These are phyloP conservation scores for Zapus hudsonius DNA, from an alignment of 2,113 vertebrate species.

Conservation along the genomic window DNA sequence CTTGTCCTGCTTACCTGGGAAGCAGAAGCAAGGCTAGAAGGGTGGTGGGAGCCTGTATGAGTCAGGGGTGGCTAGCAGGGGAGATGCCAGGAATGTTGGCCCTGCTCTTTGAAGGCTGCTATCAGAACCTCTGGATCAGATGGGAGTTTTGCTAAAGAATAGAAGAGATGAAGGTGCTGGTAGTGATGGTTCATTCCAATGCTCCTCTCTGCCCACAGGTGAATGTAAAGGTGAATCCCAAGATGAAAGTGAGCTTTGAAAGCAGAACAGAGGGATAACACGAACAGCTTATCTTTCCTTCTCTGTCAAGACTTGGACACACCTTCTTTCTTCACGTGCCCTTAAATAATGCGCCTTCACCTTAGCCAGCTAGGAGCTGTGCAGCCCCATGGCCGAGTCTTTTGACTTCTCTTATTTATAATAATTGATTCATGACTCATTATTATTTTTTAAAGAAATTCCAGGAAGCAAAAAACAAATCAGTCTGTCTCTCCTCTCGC, in stretches of 20 bases:
- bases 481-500: background rate
- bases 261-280: constrained; percentile 71
- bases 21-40: background rate
- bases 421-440: constrained; percentile 66
- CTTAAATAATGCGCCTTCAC: constrained; percentile 80
- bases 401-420: constrained; percentile 48
- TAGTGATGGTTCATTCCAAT: no score
- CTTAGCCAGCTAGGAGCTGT: constrained; percentile 77
- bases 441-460: constrained; percentile 60
- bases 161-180: background rate
- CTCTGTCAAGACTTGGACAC: background rate
- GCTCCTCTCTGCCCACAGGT: background rate
- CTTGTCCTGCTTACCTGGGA: background rate
- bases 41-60: fast-evolving
- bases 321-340: constrained; percentile 71
- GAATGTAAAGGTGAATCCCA: background rate
- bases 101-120: background rate
- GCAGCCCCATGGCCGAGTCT: constrained; percentile 75
- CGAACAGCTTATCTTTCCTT: constrained; percentile 68
- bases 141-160: background rate
- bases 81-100: background rate
- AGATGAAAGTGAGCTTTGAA: constrained; percentile 64
- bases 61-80: background rate
- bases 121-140: background rate
- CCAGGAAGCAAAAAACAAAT: constrained; percentile 56